These are phyloP conservation scores for Scopus umbretta DNA, from an alignment of 2,113 vertebrate genomes.

Conservation along the genomic window DNA sequence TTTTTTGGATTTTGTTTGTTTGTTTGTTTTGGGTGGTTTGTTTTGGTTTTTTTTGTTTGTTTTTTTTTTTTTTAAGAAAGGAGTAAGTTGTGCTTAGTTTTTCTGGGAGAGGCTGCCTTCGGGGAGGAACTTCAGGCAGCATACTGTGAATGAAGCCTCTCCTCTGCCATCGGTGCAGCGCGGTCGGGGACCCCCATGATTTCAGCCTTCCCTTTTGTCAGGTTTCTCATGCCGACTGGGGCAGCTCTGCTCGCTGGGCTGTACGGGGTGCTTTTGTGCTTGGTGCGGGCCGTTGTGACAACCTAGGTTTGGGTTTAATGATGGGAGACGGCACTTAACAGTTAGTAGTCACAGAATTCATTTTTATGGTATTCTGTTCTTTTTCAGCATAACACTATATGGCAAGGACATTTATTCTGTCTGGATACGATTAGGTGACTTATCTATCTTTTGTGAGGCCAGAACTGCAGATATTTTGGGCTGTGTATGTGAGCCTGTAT, in stretches of 20 bases:
- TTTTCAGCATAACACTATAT: neutral
- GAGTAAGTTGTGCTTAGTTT: neutral
- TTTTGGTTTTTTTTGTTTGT: too few relatives aligned
- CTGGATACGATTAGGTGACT: neutral
- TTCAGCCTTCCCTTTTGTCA: neutral
- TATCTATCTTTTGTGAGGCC: neutral
- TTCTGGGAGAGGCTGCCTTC: neutral
- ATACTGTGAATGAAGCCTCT: neutral
- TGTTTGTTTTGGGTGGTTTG: too few relatives aligned
- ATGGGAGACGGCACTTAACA: neutral
- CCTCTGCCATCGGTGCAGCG: neutral
- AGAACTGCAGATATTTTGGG: constrained; percentile 22
- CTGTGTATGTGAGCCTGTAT: neutral
- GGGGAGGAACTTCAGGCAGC: neutral
- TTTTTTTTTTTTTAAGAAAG: neutral
- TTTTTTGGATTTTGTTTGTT: too few relatives aligned
- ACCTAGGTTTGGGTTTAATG: neutral
- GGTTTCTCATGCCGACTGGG: neutral
- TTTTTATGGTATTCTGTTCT: neutral
- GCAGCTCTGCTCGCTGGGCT: neutral
- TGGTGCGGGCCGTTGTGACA: neutral
- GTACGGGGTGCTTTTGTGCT: neutral
- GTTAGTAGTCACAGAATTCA: neutral
- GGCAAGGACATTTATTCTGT: neutral
- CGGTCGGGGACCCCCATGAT: accelerated